Conservation (phyloP, 2,113 vertebrate genomes). For the Eulacestoma nigropectus region DNA sequence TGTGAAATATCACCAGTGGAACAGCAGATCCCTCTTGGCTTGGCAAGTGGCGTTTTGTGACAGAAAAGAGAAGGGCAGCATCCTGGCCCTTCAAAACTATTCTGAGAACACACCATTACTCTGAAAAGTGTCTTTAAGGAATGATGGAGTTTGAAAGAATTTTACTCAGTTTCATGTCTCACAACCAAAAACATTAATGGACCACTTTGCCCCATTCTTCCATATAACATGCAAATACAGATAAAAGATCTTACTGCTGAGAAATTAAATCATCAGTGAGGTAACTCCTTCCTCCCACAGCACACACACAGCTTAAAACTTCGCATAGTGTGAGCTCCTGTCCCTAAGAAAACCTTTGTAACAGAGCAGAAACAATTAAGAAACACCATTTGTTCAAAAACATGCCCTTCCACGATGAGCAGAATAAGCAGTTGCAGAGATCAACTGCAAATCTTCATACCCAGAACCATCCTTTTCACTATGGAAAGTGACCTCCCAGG, state of each 20-base stretch:
- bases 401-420: fast-evolving
- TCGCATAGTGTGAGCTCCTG: neutral
- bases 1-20: neutral
- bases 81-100: neutral
- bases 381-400: neutral
- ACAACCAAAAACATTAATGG: neutral
- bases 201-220: neutral
- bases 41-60: neutral
- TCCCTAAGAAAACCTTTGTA: neutral
- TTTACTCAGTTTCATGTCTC: neutral
- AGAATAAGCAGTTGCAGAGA: neutral
- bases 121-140: neutral
- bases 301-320: neutral
- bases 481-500: fast-evolving
- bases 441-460: neutral
- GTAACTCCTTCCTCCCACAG: neutral
- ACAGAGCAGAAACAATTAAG: neutral
- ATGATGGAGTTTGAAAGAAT: neutral
- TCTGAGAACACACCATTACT: neutral
- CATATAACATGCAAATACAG: neutral
- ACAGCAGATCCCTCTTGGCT: neutral
- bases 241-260: neutral
- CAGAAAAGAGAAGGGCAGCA: neutral
- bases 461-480: neutral
- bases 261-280: neutral